Evolutionary conservation across 2,113 vertebrate genomes (phyloP).

Genomic region (Bucco capensis): DNA sequence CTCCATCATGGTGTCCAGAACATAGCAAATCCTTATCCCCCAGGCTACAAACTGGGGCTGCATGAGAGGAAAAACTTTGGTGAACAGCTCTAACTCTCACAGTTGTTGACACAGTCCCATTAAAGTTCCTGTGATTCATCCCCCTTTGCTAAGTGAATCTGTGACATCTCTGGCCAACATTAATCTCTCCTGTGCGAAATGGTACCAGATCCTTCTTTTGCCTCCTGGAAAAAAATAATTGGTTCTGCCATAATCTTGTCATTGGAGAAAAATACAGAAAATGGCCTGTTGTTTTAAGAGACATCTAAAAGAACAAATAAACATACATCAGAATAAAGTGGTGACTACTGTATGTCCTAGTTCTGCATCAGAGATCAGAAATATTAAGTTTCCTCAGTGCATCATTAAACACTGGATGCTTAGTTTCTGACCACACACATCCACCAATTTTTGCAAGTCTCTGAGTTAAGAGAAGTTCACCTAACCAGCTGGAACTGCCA

Average conservation of each 20-base stretch:
- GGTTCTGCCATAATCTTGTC: neutral
- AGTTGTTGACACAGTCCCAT: neutral
- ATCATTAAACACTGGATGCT: neutral
- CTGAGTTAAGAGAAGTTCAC: neutral
- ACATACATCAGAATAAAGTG: neutral
- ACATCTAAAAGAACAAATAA: neutral
- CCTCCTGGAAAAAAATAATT: neutral
- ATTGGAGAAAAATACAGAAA: neutral
- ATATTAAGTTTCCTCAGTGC: neutral
- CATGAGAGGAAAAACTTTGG: neutral
- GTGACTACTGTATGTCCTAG: neutral
- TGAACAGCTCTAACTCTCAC: neutral
- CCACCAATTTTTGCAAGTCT: neutral
- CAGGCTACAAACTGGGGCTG: neutral
- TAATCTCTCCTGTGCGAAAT: neutral
- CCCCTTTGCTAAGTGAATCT: neutral
- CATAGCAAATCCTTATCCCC: neutral
- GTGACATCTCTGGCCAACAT: neutral
- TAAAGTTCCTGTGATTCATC: neutral
- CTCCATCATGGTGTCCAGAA: accelerated
- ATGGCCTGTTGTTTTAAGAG: neutral
- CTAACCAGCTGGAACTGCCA: neutral
- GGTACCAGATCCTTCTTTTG: neutral
- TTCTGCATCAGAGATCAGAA: neutral
- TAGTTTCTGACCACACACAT: neutral